Conservation (phyloP, 2,888 invertebrate species). For the Protula sp. region DNA sequence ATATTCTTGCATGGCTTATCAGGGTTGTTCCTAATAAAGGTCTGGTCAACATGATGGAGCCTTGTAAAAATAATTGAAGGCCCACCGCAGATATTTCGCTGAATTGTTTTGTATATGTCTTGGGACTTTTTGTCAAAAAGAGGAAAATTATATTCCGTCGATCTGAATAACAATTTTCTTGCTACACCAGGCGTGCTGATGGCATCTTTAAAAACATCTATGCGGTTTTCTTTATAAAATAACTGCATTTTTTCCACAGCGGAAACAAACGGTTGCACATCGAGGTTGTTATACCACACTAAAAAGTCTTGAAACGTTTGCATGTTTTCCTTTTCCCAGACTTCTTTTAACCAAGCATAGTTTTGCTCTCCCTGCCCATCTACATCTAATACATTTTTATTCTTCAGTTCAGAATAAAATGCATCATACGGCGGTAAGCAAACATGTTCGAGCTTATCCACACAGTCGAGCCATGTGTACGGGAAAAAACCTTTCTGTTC, state of each 20-base stretch:
- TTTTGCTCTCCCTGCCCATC: not conserved
- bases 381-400: not conserved
- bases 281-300: conserved; percentile 25
- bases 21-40: too few relatives aligned
- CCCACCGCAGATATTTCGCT: too few relatives aligned
- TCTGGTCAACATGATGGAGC: too few relatives aligned
- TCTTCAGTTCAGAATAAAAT: not conserved
- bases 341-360: not conserved
- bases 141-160: too few relatives aligned
- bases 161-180: conserved; percentile 16
- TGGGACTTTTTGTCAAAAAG: too few relatives aligned
- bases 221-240: conserved; percentile 18
- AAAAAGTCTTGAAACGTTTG: conserved; percentile 23
- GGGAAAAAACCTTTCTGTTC: not conserved
- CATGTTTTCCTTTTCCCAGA: conserved; percentile 22
- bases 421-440: not conserved
- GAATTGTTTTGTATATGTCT: too few relatives aligned
- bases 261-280: conserved; percentile 20
- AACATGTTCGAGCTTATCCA: not conserved
- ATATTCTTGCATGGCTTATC: too few relatives aligned
- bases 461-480: not conserved
- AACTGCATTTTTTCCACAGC: conserved; percentile 18
- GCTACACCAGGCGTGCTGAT: conserved; percentile 24
- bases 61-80: too few relatives aligned
- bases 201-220: conserved; percentile 25